Percentiles rank a stretch among this genome's conserved stretches.
Conservation (phyloP, 2,797 vertebrate genomes). For the Karalla daura region DNA sequence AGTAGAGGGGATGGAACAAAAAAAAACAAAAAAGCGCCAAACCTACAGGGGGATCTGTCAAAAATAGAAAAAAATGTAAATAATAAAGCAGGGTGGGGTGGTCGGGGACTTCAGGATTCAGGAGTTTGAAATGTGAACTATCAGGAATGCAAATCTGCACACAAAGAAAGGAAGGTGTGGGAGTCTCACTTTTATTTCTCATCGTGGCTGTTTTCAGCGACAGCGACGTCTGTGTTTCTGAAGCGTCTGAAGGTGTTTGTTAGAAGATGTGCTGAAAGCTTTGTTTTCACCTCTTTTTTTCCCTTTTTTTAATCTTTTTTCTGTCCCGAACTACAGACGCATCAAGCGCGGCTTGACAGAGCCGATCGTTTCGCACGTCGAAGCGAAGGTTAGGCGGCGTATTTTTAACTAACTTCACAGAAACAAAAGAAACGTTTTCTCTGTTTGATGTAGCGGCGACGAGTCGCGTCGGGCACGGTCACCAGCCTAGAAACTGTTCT, state of each 20-base stretch:
- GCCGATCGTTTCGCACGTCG: constrained; percentile 36
- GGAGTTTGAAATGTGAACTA: constrained; percentile 52
- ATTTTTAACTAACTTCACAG: constrained; percentile 60
- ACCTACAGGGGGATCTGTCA: constrained; percentile 64
- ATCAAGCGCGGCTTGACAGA: constrained; percentile 20
- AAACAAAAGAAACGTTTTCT: constrained; percentile 38
- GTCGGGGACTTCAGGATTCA: constrained; percentile 2
- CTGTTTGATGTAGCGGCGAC: constrained; percentile 15
- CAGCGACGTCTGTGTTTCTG: constrained; percentile 50
- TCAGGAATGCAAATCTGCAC: constrained; percentile 50
- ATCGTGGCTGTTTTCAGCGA: constrained; percentile 53
- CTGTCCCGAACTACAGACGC: constrained; percentile 50
- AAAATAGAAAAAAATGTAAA: constrained; percentile 81
- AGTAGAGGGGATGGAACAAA: constrained; percentile 54
- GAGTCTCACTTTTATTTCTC: constrained; percentile 60
- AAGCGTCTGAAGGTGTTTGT: constrained; percentile 46
- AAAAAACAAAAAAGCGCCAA: too few species aligned
- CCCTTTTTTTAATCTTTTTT: too few species aligned
- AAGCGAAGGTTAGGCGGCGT: constrained; percentile 44
- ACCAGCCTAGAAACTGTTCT: constrained; percentile 32
- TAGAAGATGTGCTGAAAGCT: constrained; percentile 37
- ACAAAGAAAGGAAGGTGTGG: constrained; percentile 37
- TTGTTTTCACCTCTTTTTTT: constrained; percentile 38
- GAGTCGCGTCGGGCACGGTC: constrained; percentile 34
- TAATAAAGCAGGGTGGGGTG: constrained; percentile 44